Evolutionary conservation across 30 jellyfish, hydroid and myxozoan genomes (phyloP).

Genomic region (Pseudorhiza aurosa): DNA sequence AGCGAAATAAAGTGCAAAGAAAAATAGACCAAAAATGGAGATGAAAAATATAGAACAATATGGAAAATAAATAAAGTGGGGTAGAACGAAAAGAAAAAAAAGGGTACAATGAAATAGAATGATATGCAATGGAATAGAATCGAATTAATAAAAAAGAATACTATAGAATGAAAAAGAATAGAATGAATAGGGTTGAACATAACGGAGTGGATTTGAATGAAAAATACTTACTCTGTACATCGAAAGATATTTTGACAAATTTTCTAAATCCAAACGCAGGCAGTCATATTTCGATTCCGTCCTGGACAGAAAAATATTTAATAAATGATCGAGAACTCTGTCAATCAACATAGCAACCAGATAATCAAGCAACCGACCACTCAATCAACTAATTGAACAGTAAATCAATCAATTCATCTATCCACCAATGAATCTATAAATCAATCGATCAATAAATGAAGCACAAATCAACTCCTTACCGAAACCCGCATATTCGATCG

Average conservation of each 20-base stretch:
- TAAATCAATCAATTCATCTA: no score
- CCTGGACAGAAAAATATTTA: constrained; percentile 5
- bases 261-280: constrained; percentile 34
- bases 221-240: constrained; percentile 19
- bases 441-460: no score
- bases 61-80: no score
- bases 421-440: no score
- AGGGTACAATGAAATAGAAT: not conserved
- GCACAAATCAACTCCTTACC: not conserved
- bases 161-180: not conserved
- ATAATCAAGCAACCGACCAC: no score
- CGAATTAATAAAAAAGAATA: not conserved
- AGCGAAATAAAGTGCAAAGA: no score
- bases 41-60: no score
- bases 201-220: not conserved
- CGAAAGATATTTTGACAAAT: constrained; percentile 7
- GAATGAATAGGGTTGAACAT: not conserved
- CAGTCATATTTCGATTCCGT: constrained; percentile 49
- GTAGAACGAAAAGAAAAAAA: not conserved
- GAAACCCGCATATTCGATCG: constrained; percentile 38
- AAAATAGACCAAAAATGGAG: no score
- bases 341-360: no score
- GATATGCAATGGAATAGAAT: not conserved
- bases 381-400: no score
- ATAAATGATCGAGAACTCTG: no score